A percentile compares a stretch with the other conserved stretches of the same genome.
Conservation (phyloP, 2,888 invertebrate species). For the Protonemura montana region DNA sequence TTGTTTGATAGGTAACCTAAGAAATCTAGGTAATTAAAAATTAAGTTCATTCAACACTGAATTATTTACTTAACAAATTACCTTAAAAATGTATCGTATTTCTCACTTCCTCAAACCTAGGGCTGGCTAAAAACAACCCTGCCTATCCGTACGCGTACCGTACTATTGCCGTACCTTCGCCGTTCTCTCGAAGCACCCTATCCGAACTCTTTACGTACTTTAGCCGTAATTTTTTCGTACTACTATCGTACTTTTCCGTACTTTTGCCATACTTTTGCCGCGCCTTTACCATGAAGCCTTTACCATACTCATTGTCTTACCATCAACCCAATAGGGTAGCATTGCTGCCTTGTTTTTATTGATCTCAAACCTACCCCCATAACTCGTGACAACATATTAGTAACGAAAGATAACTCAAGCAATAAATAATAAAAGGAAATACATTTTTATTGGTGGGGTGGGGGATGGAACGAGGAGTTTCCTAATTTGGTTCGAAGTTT, state of each 20-base stretch:
- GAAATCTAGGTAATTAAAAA: slow-evolving; percentile 36
- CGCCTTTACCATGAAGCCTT: no score
- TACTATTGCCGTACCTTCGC: no score
- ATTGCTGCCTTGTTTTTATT: neutral
- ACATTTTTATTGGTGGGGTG: slow-evolving; percentile 23
- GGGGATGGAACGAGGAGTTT: slow-evolving; percentile 9
- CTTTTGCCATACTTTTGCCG: no score
- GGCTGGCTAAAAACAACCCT: no score
- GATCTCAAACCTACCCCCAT: neutral
- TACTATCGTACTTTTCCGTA: no score
- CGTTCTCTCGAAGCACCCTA: no score
- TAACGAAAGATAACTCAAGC: neutral
- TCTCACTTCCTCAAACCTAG: neutral
- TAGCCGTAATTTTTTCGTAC: no score
- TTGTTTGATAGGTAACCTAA: neutral
- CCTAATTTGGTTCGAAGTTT: slow-evolving; percentile 12
- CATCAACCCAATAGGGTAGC: neutral
- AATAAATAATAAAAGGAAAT: slow-evolving; percentile 19
- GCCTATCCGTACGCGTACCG: no score
- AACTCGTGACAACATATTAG: slow-evolving; percentile 18
- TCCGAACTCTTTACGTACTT: no score
- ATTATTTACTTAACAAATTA: slow-evolving; percentile 34
- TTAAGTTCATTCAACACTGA: slow-evolving; percentile 19
- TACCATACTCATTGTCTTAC: no score
- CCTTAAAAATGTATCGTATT: slow-evolving; percentile 1